Percentiles rank a stretch among this genome's conserved stretches.
phyloP scores from a whole-genome alignment of 2,113 vertebrate genomes.

The Rhineura floridana region DNA sequence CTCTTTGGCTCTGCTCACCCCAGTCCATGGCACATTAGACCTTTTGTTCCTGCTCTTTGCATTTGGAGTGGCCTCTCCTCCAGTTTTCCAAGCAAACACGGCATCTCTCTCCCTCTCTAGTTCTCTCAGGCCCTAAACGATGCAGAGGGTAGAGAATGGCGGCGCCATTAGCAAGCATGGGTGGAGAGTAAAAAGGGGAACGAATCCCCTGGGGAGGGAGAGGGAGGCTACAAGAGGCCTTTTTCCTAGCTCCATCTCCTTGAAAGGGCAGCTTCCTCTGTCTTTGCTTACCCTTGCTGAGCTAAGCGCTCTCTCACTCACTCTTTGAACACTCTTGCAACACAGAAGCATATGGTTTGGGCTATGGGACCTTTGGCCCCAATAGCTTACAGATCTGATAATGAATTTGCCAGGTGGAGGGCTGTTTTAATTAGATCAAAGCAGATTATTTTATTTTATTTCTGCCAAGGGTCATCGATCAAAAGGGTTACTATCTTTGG shows the following conservation, averaged over 20 bases:
- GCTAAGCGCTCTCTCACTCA: background rate
- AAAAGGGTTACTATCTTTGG: background rate
- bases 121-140: background rate
- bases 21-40: background rate
- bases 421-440: conserved; percentile 11
- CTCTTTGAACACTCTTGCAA: background rate
- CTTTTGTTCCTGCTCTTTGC: conserved; percentile 46
- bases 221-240: background rate
- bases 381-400: background rate
- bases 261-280: conserved; percentile 7
- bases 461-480: background rate
- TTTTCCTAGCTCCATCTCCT: background rate
- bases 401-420: conserved; percentile 1
- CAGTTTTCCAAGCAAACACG: background rate
- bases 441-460: background rate
- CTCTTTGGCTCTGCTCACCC: background rate
- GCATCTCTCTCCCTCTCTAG: background rate
- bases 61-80: conserved; percentile 38
- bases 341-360: background rate
- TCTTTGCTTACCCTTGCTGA: background rate
- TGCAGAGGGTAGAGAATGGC: background rate
- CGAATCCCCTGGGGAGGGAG: background rate
- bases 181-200: background rate
- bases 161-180: background rate
- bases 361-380: background rate